These are phyloP conservation scores for Elaphurus davidianus DNA, from an alignment of 2,113 vertebrate genomes.

Conservation along the genomic window DNA sequence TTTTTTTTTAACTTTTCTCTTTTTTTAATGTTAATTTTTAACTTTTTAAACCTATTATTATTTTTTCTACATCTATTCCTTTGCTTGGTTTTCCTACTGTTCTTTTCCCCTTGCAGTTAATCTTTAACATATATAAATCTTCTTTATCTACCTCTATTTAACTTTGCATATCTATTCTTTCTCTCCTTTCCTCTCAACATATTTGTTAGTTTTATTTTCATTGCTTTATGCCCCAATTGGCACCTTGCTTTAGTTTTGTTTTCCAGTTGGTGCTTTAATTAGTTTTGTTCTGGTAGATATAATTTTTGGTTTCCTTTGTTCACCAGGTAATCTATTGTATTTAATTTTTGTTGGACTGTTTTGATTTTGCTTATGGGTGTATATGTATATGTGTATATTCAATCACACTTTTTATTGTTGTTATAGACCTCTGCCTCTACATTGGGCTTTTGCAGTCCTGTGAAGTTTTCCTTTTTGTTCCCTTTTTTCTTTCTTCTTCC, in stretches of 20 bases:
- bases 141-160: background rate
- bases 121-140: background rate
- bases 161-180: background rate
- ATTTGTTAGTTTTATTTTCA: background rate
- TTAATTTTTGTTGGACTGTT: background rate
- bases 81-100: background rate
- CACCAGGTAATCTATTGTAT: background rate
- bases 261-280: background rate
- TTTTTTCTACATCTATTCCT: background rate
- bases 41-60: background rate
- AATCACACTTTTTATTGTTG: background rate
- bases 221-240: background rate
- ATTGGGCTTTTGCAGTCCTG: background rate
- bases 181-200: background rate
- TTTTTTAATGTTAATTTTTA: background rate
- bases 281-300: background rate
- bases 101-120: background rate
- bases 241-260: background rate
- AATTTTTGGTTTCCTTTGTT: background rate
- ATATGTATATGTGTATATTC: background rate
- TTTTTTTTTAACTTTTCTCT: background rate
- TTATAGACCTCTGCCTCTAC: background rate
- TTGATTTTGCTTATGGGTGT: background rate
- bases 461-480: background rate
- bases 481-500: background rate